These are phyloP conservation scores for Spisula solida DNA, from an alignment of 2,888 invertebrate genomes.

Conservation along the genomic window DNA sequence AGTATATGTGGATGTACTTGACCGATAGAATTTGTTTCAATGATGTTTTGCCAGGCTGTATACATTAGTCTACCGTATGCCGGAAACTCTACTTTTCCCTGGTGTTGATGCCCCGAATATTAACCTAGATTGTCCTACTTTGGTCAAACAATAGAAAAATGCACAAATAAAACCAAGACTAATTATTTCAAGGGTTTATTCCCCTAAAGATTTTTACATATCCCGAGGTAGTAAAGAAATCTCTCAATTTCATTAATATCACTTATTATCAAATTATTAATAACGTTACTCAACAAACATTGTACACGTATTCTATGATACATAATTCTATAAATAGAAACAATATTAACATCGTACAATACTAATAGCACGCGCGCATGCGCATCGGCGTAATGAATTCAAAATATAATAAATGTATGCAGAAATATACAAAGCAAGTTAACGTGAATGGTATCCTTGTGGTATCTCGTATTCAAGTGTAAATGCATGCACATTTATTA, in stretches of 20 bases:
- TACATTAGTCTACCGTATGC: no score
- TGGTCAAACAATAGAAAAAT: no score
- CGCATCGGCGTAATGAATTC: slow-evolving; percentile 10
- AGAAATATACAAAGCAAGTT: slow-evolving; percentile 19
- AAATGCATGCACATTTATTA: not conserved
- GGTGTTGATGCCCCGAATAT: no score
- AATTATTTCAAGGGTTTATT: slow-evolving; percentile 51
- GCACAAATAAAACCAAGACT: not conserved
- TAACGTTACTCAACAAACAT: slow-evolving; percentile 39
- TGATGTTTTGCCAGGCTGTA: no score
- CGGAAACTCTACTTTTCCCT: no score
- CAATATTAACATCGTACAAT: slow-evolving; percentile 31
- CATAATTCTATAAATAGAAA: slow-evolving; percentile 59
- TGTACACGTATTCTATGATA: slow-evolving; percentile 49
- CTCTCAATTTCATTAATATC: slow-evolving; percentile 37
- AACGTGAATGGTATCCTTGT: not conserved
- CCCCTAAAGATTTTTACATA: slow-evolving; percentile 70
- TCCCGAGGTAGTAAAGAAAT: slow-evolving; percentile 76
- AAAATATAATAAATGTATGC: not conserved
- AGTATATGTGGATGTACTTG: no score
- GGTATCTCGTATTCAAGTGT: not conserved
- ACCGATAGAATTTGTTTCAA: no score
- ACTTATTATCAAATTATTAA: slow-evolving; percentile 35
- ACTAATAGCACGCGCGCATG: slow-evolving; percentile 26
- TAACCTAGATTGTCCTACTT: no score